Conservation (phyloP, 2,888 invertebrate species). For the Mythimna impura region DNA sequence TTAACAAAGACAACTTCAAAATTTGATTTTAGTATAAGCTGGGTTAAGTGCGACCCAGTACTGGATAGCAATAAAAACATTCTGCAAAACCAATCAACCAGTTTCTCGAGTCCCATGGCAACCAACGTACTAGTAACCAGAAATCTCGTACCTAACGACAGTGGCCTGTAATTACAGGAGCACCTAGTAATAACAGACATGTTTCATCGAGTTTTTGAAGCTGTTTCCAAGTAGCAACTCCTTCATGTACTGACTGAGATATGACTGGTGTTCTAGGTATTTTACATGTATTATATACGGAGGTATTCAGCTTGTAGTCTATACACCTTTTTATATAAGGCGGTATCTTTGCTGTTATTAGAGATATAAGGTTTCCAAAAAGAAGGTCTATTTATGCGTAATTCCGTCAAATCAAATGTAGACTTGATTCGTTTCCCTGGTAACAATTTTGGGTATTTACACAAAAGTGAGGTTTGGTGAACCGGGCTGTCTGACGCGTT, state of each 20-base stretch:
- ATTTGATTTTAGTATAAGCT: neutral
- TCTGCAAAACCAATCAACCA: neutral
- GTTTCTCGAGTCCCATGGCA: neutral
- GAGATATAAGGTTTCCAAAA: neutral
- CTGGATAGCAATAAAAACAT: neutral
- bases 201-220: slow-evolving; percentile 25
- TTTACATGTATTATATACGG: neutral
- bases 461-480: neutral
- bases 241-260: too few relatives aligned
- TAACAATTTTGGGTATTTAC: neutral
- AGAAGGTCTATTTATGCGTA: neutral
- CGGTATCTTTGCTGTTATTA: neutral
- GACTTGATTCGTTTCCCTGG: neutral
- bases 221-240: slow-evolving; percentile 12
- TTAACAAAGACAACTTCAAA: neutral
- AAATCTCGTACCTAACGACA: neutral
- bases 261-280: neutral
- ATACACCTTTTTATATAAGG: too few relatives aligned
- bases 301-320: neutral
- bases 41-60: neutral
- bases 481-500: neutral
- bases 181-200: slow-evolving; percentile 16
- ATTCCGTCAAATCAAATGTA: neutral
- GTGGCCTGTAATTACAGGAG: slow-evolving; percentile 22
- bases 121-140: neutral